Evolutionary conservation across 1,140 invertebrate genomes (phyloP).

Genomic region (Drosophila bocqueti): DNA sequence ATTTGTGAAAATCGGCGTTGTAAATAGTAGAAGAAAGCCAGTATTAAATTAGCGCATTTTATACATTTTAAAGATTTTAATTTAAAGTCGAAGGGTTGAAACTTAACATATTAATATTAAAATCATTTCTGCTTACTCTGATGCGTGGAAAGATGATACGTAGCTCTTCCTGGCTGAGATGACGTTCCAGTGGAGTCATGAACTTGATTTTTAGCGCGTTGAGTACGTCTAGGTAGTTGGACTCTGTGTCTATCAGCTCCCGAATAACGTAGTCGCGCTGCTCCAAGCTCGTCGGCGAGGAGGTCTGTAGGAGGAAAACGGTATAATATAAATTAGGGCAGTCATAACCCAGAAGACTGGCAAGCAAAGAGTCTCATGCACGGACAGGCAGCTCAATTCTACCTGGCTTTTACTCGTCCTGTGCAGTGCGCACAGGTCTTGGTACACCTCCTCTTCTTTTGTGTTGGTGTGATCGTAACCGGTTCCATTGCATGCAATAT

Average conservation of each 20-base stretch:
- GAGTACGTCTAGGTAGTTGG: constrained; percentile 97
- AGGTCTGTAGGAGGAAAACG: constrained; percentile 81
- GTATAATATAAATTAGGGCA: constrained; percentile 11
- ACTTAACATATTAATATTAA: neutral
- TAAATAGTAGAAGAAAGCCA: no score
- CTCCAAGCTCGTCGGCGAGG: constrained; percentile 89
- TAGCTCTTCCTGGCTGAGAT: constrained; percentile 91
- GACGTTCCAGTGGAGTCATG: constrained; percentile 90
- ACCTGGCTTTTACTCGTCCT: constrained; percentile 85
- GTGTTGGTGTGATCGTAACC: constrained; percentile 84
- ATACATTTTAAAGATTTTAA: neutral
- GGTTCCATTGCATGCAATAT: constrained; percentile 84
- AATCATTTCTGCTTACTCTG: constrained; percentile 87
- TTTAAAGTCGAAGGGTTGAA: neutral
- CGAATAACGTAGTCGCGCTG: constrained; percentile 98
- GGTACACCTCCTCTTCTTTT: constrained; percentile 85
- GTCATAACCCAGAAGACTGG: constrained; percentile 9
- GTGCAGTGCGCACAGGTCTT: constrained; percentile 85
- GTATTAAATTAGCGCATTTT: no score
- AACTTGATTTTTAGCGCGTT: constrained; percentile 94
- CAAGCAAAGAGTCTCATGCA: constrained; percentile 49
- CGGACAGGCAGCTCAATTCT: constrained; percentile 53
- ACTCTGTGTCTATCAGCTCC: constrained; percentile 98
- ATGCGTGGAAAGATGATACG: constrained; percentile 95
- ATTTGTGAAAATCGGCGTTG: no score